Evolutionary conservation across 2,113 vertebrate genomes (phyloP), one percentile per base, ranked within the genome.

Genomic region (Nycticebus coucang): DNA sequence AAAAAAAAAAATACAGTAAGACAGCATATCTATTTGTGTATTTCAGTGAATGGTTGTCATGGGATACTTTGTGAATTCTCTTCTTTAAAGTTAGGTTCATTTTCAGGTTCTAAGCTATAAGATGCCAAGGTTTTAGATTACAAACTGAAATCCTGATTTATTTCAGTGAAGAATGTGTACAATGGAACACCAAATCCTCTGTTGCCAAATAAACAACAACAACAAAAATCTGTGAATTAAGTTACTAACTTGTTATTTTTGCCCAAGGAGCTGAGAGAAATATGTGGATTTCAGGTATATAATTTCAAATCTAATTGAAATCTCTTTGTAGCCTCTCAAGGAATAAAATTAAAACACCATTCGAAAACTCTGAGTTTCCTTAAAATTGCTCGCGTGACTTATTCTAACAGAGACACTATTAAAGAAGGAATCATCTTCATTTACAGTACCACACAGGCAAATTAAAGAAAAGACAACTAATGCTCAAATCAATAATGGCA

Each of bases 251-350:
- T 98, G 87, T 96, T 98, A 98, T 97, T 98, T 98, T 98, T 97
- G 98, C 98, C 98, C 97, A 98, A 98, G 98, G 97, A 98, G 85
- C 62, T 95, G 66, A 98, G 95, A 98, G 98, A 98, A 98, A 98
- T 96, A 97, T 78, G 79, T 96, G 97, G 95, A 96, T 97, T 98
- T 98, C 98, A 98, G 97, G 97, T 98, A 92, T 97, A 97, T 98
- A 97, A 98, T 98, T 98, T 98, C 98, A 98, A 97, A 98, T 97
- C 96, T 98, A 98, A 98, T 96, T 98, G 97, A 98, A 98, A 98
- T 92, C 28, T 97, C 98, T 95, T 78, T 92, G 95, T 96, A 93
- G 88, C 45, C 92, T 98, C 97, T 97, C 78, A 93, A 96, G 98
- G 97, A 98, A 97, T 68, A 98, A 91, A 97, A 97, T 97, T 90